A percentile compares a stretch with the other conserved stretches of the same genome.
Evolutionary conservation across 2,113 vertebrate species (phyloP).

Genomic region (Bos taurus): ARS-UCD2.0 NC_037331.1:46258001-46258500

Average conservation of each 20-base stretch:
- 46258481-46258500: neutral
- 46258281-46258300: neutral
- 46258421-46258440: neutral
- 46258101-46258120: neutral
- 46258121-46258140: neutral
- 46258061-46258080: neutral
- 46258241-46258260: neutral
- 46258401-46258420: neutral
- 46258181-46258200: neutral
- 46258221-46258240: neutral
- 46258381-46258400: neutral
- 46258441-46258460: neutral
- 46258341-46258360: neutral
- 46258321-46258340: neutral
- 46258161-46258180: neutral
- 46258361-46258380: neutral
- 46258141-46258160: neutral
- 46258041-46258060: neutral
- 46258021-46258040: neutral
- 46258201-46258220: slow-evolving; percentile 17
- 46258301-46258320: neutral
- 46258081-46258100: neutral
- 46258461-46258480: neutral
- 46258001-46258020: neutral
- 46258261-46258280: neutral